Base-by-base conservation (phyloP, 2,797 vertebrate genomes). In the Rhynchotus rufescens region DNA sequence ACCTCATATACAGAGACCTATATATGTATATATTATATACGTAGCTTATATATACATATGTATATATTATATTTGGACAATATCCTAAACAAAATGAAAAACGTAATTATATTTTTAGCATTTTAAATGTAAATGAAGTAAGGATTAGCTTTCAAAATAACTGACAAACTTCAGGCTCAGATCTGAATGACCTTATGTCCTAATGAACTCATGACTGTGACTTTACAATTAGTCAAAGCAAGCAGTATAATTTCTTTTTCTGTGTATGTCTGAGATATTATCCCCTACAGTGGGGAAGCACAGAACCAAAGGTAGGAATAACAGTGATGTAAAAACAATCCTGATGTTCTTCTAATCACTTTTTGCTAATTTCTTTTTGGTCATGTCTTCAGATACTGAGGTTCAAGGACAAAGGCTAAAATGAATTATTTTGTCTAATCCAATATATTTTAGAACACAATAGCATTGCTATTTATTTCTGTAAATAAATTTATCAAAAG, bases 101-200 rank as follows among this genome's bases (percentile, higher is more conserved):
- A 84, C 82, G 88, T 6, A 90, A 89, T 76, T 60, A 83, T 38
- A 52, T 13, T 71, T 86, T 74, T 74, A 79, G 57, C 28, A 69
- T 57, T 81, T 23, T 64, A 89, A 86, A 88, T 79, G 88, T 20
- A 81, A 86, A 86, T 72, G 26, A 90, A 83, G 75, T 36, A 81
- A 3, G 6, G 38, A 79, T 88, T 89, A 69, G 5, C 40, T 92
- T 74, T 89, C 64, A 83, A 92, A 93, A 85, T 86, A 20, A 19
- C 66, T 82, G 49, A 21, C 13, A 93, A 92, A 85, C 44, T 42
- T 73, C 60, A 73, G 52, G 59, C 71, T 76, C 67, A 89, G 89
- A 90, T 93, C 87, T 95, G 85, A 95, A 89, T 71, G 32, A 49
- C 47, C 78, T 93, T 95, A 94, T 79, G 51, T 90, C 32, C 64